Base-by-base conservation (phyloP, 2,797 vertebrate genomes). In the Pogoniulus pusillus region DNA sequence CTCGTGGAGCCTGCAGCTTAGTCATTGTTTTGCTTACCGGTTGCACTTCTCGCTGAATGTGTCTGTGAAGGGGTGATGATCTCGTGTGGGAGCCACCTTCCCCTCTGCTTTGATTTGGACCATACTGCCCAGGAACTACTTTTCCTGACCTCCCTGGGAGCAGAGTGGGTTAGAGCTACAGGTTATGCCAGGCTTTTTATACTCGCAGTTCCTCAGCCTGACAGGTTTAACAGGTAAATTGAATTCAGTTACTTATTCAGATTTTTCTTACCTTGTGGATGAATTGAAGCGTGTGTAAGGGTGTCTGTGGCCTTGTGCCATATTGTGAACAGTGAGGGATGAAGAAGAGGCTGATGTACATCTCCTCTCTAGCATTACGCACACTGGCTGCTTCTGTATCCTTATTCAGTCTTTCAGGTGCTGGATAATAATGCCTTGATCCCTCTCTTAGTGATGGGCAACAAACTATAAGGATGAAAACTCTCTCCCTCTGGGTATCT, bases 1-100 rank as follows among this genome's bases (percentile, higher is more conserved):
- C 53, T 43, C 82, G 51, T 66, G 34, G 78, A 86, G 55, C 90
- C 68, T 71, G 72, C 34, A 69, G 54, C 84, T 93, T 73, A 72
- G 54, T 81, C 57, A 53, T 54, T 20, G 49, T 71, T 62, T 79
- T 81, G 5, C 16, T 80, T 74, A 54, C 69, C 8, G 7, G 24
- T 80, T 76, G 27, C 6, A 3, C 57, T 93, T 83, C 37, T 34
- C 37, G 6, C 9, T 0, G 4, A 19, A 34, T 30, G 39, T 1
- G 8, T 49, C 76, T 0, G 1, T 32, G 34, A 32, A 37, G 57
- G 30, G 54, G 16, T 0, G 7, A 54, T 74, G 65, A 27, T 85
- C 6, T 80, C 30, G 30, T 19, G 16, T 49, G 53, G 47, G 29
- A 87, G 20, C 54, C 0, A 0, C 49, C 11, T 64, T n/a, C 26